Evolutionary conservation across 1,140 invertebrate species (phyloP).

Genomic region (Hestina assimilis): DNA sequence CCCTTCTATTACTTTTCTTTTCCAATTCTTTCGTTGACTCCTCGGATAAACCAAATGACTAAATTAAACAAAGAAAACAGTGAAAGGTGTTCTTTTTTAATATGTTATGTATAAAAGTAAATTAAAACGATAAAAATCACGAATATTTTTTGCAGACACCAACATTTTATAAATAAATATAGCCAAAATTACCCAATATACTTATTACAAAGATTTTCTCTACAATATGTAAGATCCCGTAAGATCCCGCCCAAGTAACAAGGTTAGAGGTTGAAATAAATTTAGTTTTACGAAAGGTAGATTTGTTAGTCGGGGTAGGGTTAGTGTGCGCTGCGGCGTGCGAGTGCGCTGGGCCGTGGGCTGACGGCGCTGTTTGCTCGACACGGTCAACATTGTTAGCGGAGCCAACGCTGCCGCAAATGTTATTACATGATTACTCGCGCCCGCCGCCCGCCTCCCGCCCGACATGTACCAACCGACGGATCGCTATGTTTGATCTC

Average conservation of each 20-base stretch:
- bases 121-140: too few relatives aligned
- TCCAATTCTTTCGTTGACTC: too few relatives aligned
- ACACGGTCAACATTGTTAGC: slow-evolving; percentile 75
- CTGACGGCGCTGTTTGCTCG: slow-evolving; percentile 60
- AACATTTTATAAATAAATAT: not conserved
- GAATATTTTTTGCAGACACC: not conserved
- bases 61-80: too few relatives aligned
- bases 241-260: not conserved
- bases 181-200: too few relatives aligned
- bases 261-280: not conserved
- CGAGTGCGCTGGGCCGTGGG: slow-evolving; percentile 48
- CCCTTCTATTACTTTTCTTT: too few relatives aligned
- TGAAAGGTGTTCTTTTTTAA: too few relatives aligned
- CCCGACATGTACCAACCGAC: slow-evolving; percentile 49
- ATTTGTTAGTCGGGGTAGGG: slow-evolving; percentile 37
- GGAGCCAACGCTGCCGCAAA: slow-evolving; percentile 42
- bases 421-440: slow-evolving; percentile 72
- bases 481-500: slow-evolving; percentile 40
- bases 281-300: slow-evolving; percentile 1
- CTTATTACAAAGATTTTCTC: not conserved
- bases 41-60: too few relatives aligned
- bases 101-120: too few relatives aligned
- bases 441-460: slow-evolving; percentile 32
- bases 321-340: slow-evolving; percentile 35
- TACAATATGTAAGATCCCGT: too few relatives aligned